These are phyloP conservation scores for Aplysina aerophoba DNA, from an alignment of 37 sponge, comb jelly and placozoan species.

Conservation along the genomic window DNA sequence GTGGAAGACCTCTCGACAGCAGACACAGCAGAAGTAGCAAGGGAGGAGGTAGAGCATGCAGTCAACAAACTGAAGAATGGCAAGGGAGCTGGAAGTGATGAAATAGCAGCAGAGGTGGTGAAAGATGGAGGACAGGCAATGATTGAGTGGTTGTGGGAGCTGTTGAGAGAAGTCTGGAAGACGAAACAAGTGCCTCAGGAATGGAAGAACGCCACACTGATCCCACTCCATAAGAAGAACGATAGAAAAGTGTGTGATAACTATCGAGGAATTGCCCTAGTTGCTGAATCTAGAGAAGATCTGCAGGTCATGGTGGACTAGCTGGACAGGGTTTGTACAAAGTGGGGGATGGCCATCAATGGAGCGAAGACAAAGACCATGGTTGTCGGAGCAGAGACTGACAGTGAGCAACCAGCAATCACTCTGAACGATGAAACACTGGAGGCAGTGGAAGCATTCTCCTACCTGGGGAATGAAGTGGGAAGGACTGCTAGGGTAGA, in stretches of 20 bases:
- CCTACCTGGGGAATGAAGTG: no score
- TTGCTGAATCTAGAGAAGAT: neutral
- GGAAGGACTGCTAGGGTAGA: no score
- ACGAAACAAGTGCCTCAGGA: neutral
- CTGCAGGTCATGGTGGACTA: no score
- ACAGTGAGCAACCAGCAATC: no score
- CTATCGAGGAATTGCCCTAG: slow-evolving; percentile 3
- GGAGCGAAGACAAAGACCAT: no score
- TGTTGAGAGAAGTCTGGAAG: slow-evolving; percentile 24
- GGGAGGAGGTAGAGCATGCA: slow-evolving; percentile 19
- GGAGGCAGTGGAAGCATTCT: no score
- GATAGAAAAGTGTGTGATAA: slow-evolving; percentile 9
- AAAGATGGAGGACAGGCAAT: slow-evolving; percentile 24
- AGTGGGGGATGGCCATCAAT: no score
- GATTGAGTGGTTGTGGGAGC: slow-evolving; percentile 19
- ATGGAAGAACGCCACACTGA: slow-evolving; percentile 13
- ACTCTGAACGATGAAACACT: no score
- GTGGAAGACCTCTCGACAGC: slow-evolving; percentile 1
- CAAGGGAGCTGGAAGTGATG: slow-evolving; percentile 26
- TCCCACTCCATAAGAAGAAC: slow-evolving; percentile 22
- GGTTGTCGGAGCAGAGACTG: no score
- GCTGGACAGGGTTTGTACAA: no score
- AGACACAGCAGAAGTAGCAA: slow-evolving; percentile 22
- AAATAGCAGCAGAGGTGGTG: slow-evolving; percentile 21
- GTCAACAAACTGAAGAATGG: slow-evolving; percentile 15